A percentile compares a stretch with the other conserved stretches of the same genome.
phyloP scores from a whole-genome alignment of 2,888 invertebrate genomes.

The Drosophila falleni region DNA sequence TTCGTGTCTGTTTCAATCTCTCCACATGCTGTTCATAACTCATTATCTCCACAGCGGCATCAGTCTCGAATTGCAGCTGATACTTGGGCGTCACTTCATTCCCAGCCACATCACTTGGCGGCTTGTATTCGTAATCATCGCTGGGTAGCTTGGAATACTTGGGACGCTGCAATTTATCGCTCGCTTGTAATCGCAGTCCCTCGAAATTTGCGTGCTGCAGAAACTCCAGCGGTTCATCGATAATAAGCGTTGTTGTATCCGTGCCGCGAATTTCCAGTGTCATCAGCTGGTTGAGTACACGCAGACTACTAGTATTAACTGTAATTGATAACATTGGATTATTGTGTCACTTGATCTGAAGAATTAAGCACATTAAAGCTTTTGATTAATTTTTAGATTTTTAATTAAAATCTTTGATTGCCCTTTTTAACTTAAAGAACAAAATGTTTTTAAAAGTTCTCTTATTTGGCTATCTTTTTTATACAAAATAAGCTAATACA shows the following conservation, averaged over 20 bases:
- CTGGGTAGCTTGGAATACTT: constrained; percentile 82
- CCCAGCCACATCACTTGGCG: constrained; percentile 78
- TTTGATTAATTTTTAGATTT: not conserved
- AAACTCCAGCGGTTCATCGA: constrained; percentile 86
- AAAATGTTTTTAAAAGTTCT: no score
- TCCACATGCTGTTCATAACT: constrained; percentile 89
- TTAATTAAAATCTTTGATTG: not conserved
- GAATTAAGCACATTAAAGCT: not conserved
- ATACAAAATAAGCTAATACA: no score
- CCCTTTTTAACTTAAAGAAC: not conserved
- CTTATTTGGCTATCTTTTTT: no score
- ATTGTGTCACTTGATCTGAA: not conserved
- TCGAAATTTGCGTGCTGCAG: constrained; percentile 87
- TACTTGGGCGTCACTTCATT: constrained; percentile 58
- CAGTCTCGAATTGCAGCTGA: constrained; percentile 64
- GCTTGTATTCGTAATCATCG: constrained; percentile 84
- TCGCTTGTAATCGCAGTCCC: constrained; percentile 85
- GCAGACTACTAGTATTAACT: constrained; percentile 84
- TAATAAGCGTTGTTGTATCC: constrained; percentile 85
- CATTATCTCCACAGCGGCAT: constrained; percentile 86
- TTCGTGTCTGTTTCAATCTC: constrained; percentile 86
- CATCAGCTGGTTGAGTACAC: constrained; percentile 85
- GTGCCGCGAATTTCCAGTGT: constrained; percentile 88
- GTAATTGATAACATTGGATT: constrained; percentile 9
- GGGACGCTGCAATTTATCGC: constrained; percentile 83